Percentiles rank a stretch among this genome's conserved stretches.
Evolutionary conservation across 2,888 invertebrate species (phyloP).

Genomic region (Apodemia duryi): DNA sequence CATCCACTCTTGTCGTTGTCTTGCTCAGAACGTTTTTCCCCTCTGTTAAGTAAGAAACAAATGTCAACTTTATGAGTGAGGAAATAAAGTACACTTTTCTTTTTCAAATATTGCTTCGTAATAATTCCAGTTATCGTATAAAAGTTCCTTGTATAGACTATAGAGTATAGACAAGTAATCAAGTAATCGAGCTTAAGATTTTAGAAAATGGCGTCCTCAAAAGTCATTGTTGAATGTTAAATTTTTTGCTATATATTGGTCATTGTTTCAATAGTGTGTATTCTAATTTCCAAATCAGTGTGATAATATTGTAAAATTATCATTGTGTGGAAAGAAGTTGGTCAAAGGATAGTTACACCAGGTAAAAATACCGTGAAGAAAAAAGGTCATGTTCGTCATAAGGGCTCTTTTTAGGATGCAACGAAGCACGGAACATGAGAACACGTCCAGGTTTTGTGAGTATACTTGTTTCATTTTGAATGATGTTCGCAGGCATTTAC

Average conservation of each 20-base stretch:
- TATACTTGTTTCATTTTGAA: conserved; percentile 52
- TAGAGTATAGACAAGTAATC: too few species aligned
- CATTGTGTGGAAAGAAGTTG: not conserved
- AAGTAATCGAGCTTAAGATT: not conserved
- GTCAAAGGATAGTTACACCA: conserved; percentile 34
- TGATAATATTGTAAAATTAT: not conserved
- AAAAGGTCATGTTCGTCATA: conserved; percentile 51
- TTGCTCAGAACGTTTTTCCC: too few species aligned
- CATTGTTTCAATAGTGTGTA: not conserved
- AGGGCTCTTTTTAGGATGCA: conserved; percentile 24
- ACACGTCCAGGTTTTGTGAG: conserved; percentile 47
- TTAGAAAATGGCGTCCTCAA: not conserved
- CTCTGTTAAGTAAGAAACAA: too few species aligned
- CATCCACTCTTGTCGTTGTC: too few species aligned
- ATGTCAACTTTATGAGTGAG: too few species aligned
- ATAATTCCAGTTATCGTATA: too few species aligned
- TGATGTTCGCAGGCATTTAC: conserved; percentile 65
- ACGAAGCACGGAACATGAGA: conserved; percentile 31
- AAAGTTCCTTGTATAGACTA: too few species aligned
- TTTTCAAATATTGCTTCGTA: too few species aligned
- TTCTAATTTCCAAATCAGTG: not conserved
- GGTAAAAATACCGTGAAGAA: conserved; percentile 54
- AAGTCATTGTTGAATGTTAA: not conserved
- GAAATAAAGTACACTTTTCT: too few species aligned
- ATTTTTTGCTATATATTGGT: not conserved